Base-by-base conservation (phyloP, 2,888 invertebrate species). In the Yponomeuta evonymella region DNA sequence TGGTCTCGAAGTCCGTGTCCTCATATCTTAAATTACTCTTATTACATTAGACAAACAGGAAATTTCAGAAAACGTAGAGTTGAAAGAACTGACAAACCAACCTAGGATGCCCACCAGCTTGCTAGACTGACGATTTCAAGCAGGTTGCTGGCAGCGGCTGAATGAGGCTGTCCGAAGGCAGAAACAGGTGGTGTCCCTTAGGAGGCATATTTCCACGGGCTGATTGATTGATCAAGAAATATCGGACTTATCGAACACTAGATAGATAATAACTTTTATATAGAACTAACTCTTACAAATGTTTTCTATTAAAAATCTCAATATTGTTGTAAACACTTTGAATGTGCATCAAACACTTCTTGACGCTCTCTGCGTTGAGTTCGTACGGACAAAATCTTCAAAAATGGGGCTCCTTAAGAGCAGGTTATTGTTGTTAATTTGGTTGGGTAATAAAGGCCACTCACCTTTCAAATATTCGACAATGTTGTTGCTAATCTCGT, bases 381-480 rank as follows among this genome's bases (percentile, higher is more conserved):
- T n/a, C 12, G 58, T n/a, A 3, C 58, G 58, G 58, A 15, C 2
- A 15, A 9, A 58, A 11, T 11, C 58, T 58, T 11, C 6, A 11
- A 58, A 9, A 23, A 23, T 23, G 23, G 23, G 23, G 23, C 23
- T 23, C 23, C 23, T 23, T 23, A 23, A 23, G 23, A 23, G 23
- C 33, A 4, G 5, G 33, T 33, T 33, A 4, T 33, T 33, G 5
- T 33, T 33, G 33, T 33, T 5, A 33, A 33, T 2, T 33, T 5
- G 33, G 15, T 11, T 36, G 2, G 8, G 0, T 67, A 36, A 36
- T 66, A 29, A 58, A 8, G 2, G 15, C 11, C 67, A 62, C 71
- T 70, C 79, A 88, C 89, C 86, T 80, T 79, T 78, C 15, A 90
- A 75, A 73, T 85, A 79, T 4, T 83, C 76, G 0, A 88, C 71